Conservation (phyloP, 2,888 invertebrate genomes). For the Tachystola acroxantha region DNA sequence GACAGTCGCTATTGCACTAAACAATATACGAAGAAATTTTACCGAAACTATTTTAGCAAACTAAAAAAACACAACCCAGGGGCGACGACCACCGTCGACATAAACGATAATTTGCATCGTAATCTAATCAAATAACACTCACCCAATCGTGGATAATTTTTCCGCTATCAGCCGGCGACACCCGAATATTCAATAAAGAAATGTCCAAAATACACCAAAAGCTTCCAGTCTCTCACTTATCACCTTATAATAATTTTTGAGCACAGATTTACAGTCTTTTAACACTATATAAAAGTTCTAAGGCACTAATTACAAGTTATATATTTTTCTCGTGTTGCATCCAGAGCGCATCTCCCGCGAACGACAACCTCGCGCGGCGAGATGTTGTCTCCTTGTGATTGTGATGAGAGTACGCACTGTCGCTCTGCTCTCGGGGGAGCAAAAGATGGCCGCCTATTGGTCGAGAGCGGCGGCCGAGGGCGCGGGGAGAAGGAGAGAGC, state of each 20-base stretch:
- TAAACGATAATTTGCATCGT: constrained; percentile 69
- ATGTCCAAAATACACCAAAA: constrained; percentile 51
- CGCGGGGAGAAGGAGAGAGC: constrained; percentile 68
- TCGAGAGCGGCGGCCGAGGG: constrained; percentile 61
- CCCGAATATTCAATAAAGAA: constrained; percentile 43
- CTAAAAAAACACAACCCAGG: constrained; percentile 33
- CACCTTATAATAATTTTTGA: constrained; percentile 48
- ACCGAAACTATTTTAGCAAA: constrained; percentile 20
- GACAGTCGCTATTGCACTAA: constrained; percentile 37
- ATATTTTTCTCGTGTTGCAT: constrained; percentile 43
- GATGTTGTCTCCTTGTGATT: constrained; percentile 73
- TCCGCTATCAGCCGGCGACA: constrained; percentile 57
- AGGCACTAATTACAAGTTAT: constrained; percentile 42
- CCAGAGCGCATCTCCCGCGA: constrained; percentile 44
- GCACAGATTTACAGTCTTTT: constrained; percentile 56
- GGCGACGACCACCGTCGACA: constrained; percentile 40
- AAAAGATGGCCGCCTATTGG: constrained; percentile 74
- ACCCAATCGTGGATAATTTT: constrained; percentile 76
- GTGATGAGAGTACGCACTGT: constrained; percentile 77
- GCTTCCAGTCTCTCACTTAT: constrained; percentile 59
- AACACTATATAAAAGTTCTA: constrained; percentile 36
- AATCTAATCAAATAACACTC: constrained; percentile 73
- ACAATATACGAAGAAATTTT: constrained; percentile 40
- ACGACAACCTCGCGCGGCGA: constrained; percentile 71
- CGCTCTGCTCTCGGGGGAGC: constrained; percentile 78